Evolutionary conservation across 2,113 vertebrate species (phyloP).

Genomic region (Orthonyx spaldingii): DNA sequence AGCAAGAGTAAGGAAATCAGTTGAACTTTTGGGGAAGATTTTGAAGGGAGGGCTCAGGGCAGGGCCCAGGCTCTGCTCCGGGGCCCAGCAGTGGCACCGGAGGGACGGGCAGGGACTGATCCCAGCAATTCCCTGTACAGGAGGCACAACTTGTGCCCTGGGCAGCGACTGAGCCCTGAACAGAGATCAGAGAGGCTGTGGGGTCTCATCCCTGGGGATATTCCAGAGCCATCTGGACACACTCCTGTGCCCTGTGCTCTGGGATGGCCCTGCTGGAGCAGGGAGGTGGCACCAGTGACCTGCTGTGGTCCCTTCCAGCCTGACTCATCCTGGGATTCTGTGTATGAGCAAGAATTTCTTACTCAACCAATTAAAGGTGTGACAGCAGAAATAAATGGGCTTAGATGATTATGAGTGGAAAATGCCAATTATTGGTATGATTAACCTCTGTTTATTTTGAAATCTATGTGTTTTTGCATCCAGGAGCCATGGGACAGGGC

Average conservation of each 20-base stretch:
- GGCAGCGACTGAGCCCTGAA: background rate
- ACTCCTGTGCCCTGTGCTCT: background rate
- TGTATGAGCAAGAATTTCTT: background rate
- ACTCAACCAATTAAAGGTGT: background rate
- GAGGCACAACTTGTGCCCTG: background rate
- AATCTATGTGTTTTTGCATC: background rate
- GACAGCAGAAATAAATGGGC: background rate
- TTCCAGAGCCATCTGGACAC: background rate
- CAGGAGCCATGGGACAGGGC: background rate
- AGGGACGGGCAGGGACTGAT: fast-evolving
- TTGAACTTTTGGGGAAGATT: background rate
- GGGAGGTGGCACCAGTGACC: background rate
- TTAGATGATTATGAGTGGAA: background rate
- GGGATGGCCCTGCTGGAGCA: background rate
- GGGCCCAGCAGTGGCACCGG: background rate
- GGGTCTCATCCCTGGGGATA: background rate
- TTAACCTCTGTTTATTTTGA: background rate
- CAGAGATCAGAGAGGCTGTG: background rate
- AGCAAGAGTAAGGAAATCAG: background rate
- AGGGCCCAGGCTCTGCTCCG: background rate
- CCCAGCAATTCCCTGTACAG: background rate
- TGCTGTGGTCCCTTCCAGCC: background rate
- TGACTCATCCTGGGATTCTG: background rate
- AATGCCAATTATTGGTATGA: background rate
- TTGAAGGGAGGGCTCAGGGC: background rate